Evolutionary conservation across 2,888 invertebrate species (phyloP).

Genomic region (Tetropium fuscum): DNA sequence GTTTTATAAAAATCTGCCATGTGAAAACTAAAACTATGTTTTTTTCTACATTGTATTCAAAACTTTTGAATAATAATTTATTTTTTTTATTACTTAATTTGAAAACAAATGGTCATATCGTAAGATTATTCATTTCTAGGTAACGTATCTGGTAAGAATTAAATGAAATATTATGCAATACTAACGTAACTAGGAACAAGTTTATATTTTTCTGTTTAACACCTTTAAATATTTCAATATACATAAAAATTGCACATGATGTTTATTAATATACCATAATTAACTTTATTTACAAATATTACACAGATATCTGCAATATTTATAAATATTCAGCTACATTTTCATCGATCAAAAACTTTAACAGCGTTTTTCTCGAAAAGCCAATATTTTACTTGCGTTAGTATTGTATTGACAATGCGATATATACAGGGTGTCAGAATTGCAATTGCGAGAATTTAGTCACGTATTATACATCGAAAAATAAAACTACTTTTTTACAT

Average conservation of each 20-base stretch:
- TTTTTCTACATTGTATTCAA: not conserved
- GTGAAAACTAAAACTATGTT: conserved; percentile 13
- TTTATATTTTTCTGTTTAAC: conserved; percentile 4
- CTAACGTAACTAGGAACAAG: conserved; percentile 3
- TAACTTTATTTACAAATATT: conserved; percentile 6
- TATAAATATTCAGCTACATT: conserved; percentile 1
- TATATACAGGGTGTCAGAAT: too few relatives aligned
- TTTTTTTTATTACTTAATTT: conserved; percentile 2
- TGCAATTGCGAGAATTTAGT: too few relatives aligned
- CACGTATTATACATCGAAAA: too few relatives aligned
- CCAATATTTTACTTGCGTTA: conserved; percentile 3
- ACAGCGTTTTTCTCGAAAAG: not conserved
- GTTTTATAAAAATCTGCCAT: conserved; percentile 8
- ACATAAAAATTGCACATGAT: not conserved
- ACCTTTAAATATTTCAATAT: conserved; percentile 6
- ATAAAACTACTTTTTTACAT: too few relatives aligned
- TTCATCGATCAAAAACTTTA: conserved; percentile 9
- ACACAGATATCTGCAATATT: conserved; percentile 5
- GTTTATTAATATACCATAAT: conserved; percentile 4
- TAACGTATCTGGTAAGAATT: conserved; percentile 5
- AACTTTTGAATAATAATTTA: not conserved
- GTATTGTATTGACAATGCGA: conserved; percentile 8
- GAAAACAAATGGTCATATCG: conserved; percentile 3
- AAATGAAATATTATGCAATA: conserved; percentile 8
- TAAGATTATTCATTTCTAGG: not conserved